Evolutionary conservation across 2,888 invertebrate genomes (phyloP).

Genomic region (Limenitis camilla): DNA sequence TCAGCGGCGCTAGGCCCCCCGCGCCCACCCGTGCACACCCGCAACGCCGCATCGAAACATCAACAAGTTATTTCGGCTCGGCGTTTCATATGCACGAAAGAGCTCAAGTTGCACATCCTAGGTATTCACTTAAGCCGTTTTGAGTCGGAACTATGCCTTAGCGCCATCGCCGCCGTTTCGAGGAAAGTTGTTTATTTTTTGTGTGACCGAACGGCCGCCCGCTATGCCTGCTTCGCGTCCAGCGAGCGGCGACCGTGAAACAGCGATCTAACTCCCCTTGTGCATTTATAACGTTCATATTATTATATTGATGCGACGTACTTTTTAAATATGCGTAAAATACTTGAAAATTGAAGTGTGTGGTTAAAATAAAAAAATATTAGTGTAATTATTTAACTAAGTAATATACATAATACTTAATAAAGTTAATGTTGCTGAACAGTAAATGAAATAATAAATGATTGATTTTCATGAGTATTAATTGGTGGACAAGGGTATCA

Average conservation of each 20-base stretch:
- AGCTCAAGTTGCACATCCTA: slow-evolving; percentile 43
- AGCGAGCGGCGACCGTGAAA: slow-evolving; percentile 68
- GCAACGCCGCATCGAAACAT: slow-evolving; percentile 60
- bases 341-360: slow-evolving; percentile 3
- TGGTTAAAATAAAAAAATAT: background rate
- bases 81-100: slow-evolving; percentile 47
- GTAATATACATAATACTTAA: background rate
- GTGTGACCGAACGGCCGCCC: slow-evolving; percentile 55
- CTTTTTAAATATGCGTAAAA: slow-evolving; percentile 10
- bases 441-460: no score
- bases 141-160: slow-evolving; percentile 40
- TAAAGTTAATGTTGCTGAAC: background rate
- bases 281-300: slow-evolving; percentile 28
- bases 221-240: slow-evolving; percentile 58
- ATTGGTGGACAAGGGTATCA: no score
- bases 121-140: slow-evolving; percentile 48
- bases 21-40: slow-evolving; percentile 47
- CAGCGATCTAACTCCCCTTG: slow-evolving; percentile 43
- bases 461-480: no score
- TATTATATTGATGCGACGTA: slow-evolving; percentile 15
- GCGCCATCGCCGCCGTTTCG: slow-evolving; percentile 71
- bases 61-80: slow-evolving; percentile 73
- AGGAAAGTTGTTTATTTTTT: slow-evolving; percentile 71
- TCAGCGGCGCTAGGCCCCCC: slow-evolving; percentile 67
- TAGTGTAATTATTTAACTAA: background rate